phyloP scores from a whole-genome alignment of 2,113 vertebrate genomes.

The Ceuthmochares aereus region DNA sequence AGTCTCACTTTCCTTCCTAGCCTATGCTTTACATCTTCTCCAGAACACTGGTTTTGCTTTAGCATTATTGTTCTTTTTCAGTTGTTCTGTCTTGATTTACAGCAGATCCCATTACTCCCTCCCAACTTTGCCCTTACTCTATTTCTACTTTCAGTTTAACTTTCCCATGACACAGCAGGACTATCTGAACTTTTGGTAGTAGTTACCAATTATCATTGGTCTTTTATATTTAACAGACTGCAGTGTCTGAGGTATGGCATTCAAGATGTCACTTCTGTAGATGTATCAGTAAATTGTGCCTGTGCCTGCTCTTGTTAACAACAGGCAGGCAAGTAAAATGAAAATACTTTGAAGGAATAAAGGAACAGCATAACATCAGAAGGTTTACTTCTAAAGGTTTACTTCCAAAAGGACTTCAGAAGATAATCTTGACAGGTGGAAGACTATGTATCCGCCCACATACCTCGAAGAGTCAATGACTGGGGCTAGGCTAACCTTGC shows the following conservation, averaged over 20 bases:
- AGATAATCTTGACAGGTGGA: not conserved
- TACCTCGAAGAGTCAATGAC: not conserved
- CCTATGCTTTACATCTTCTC: not conserved
- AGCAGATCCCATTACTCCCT: not conserved
- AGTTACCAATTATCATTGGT: not conserved
- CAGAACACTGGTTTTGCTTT: not conserved
- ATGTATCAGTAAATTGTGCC: not conserved
- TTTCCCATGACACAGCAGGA: not conserved
- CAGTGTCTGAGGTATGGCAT: not conserved
- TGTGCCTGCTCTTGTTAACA: not conserved
- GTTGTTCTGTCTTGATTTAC: slow-evolving; percentile 13
- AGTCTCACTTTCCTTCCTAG: not conserved
- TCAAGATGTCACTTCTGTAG: not conserved
- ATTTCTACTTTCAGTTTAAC: slow-evolving; percentile 16
- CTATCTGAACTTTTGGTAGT: not conserved
- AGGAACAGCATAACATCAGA: not conserved
- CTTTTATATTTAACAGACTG: not conserved
- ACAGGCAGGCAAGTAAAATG: not conserved
- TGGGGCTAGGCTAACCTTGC: not conserved
- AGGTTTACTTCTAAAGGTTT: not conserved
- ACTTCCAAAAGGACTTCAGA: not conserved
- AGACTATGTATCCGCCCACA: not conserved
- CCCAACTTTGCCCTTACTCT: not conserved
- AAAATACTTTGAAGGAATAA: not conserved
- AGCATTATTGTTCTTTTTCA: not conserved